Base-by-base conservation (phyloP, 2,888 invertebrate genomes). In the Polydesmus complanatus region DNA sequence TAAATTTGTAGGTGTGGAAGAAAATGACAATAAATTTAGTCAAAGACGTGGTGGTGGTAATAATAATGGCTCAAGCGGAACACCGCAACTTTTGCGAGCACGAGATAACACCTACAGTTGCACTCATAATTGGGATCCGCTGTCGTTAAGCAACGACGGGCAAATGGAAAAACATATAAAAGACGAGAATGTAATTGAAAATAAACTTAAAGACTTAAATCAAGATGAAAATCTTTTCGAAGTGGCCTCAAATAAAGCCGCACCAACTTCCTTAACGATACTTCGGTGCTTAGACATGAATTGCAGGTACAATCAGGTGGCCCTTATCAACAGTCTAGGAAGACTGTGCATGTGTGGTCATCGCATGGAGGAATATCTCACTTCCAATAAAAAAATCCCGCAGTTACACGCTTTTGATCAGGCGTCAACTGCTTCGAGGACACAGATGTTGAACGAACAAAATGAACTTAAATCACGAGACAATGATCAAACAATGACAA, bases 141-240 rank as follows among this genome's bases (percentile, higher is more conserved):
- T 21, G 23, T 21, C 19, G 8, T 22, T 8, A 11, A 51, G 19
- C 19, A 51, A n/a, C 52, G 61, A 50, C 18, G 14, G 19, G n/a
- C 8, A 25, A 22, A 22, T 53, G 55, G 74, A 75, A 64, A 74
- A 73, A 61, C 71, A 72, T 62, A 68, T 71, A 26, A 71, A 72
- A 22, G 74, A 74, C 64, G 74, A 75, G 63, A 68, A 69, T 22
- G 73, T 73, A 53, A 65, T 69, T 2, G 75, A 75, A 66, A 74
- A 73, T 68, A 72, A 70, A 64, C 65, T 72, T 64, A 73, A 71
- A 65, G 70, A 72, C 63, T 47, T 56, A 11, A 25, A 48, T 47
- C n/a, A 22, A 11, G 53, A 22, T 52, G 52, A 22, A 11, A 21
- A 22, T 52, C 14, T 5, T 14, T 14, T 37, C 14, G 37, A 37